Conservation (phyloP, 1,140 invertebrate genomes). For the Pomacea maculata region DNA sequence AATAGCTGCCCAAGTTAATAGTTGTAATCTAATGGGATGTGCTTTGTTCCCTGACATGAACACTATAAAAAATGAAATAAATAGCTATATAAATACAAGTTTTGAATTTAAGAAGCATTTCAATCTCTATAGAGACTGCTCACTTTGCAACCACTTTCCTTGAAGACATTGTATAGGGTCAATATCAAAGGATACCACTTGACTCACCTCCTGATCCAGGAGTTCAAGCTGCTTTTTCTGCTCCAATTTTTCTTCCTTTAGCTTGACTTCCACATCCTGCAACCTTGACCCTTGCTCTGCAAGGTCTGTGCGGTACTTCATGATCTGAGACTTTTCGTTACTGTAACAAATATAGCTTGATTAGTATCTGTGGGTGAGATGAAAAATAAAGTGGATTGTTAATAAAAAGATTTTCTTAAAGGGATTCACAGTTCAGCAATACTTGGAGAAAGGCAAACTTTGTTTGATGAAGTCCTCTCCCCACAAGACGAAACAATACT, state of each 20-base stretch:
- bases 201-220: slow-evolving; percentile 56
- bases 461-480: neutral
- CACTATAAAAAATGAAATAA: neutral
- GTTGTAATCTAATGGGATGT: neutral
- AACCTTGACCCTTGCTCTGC: slow-evolving; percentile 42
- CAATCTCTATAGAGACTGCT: neutral
- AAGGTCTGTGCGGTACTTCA: slow-evolving; percentile 45
- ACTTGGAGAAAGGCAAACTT: neutral
- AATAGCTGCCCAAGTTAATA: neutral
- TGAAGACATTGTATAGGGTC: neutral
- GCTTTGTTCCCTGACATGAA: neutral
- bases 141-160: no score
- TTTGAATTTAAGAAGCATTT: neutral
- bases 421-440: neutral
- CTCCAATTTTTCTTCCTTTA: slow-evolving; percentile 50
- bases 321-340: slow-evolving; percentile 49
- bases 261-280: slow-evolving; percentile 36
- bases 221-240: slow-evolving; percentile 57
- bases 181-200: neutral
- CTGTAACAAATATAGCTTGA: slow-evolving; percentile 32
- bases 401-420: neutral
- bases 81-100: neutral
- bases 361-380: neutral
- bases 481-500: neutral
- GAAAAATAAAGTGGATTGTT: no score